Evolutionary conservation across 2,888 invertebrate species (phyloP).

Genomic region (Thera britannica): DNA sequence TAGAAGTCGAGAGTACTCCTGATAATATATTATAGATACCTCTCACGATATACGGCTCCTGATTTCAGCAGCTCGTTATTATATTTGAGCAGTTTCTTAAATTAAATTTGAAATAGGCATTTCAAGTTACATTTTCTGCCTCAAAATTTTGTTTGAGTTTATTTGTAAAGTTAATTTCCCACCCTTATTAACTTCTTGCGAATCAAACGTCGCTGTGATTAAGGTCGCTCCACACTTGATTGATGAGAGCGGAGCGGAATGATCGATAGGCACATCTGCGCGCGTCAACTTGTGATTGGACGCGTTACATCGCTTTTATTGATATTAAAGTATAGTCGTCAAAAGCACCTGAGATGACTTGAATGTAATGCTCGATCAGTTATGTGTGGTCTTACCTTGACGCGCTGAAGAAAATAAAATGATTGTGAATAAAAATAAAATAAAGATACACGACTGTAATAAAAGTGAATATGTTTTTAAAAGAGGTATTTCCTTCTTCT

Average conservation of each 20-base stretch:
- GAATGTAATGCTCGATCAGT: background rate
- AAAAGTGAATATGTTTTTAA: too few relatives aligned
- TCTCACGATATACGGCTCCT: too few relatives aligned
- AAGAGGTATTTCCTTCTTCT: too few relatives aligned
- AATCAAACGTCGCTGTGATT: constrained; percentile 38
- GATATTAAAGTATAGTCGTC: constrained; percentile 19
- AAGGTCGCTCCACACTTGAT: constrained; percentile 47
- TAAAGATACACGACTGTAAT: too few relatives aligned
- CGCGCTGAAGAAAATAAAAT: background rate
- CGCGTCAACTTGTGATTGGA: constrained; percentile 37
- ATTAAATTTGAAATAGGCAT: too few relatives aligned
- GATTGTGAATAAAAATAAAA: too few relatives aligned
- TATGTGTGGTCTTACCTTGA: background rate
- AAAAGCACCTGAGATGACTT: constrained; percentile 6
- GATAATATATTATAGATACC: too few relatives aligned
- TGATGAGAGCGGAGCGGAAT: constrained; percentile 49
- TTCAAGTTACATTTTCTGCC: background rate
- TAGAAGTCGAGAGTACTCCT: too few relatives aligned
- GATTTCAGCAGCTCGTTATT: too few relatives aligned
- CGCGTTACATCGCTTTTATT: constrained; percentile 25
- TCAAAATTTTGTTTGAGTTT: background rate
- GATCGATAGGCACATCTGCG: constrained; percentile 54
- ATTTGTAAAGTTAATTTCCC: constrained; percentile 5
- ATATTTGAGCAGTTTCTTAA: too few relatives aligned
- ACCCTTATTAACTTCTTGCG: constrained; percentile 25